These are phyloP conservation scores for Zaprionus kolodkinae DNA, from an alignment of 1,140 invertebrate genomes.

Conservation along the genomic window DNA sequence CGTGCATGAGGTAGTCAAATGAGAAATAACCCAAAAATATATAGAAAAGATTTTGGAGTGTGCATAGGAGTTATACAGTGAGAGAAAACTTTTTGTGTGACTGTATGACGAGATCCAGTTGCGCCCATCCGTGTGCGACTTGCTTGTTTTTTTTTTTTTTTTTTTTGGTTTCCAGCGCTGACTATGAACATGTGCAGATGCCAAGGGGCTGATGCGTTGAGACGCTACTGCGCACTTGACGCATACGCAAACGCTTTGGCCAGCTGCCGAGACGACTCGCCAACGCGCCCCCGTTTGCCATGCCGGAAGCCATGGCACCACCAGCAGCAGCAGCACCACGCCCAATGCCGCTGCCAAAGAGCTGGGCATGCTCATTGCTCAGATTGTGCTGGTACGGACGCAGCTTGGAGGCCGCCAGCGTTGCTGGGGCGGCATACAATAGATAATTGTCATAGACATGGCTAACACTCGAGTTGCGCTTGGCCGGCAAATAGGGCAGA, in stretches of 20 bases:
- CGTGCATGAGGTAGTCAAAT: conserved; percentile 44
- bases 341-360: conserved; percentile 58
- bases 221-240: conserved; percentile 77
- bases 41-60: conserved; percentile 26
- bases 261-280: conserved; percentile 53
- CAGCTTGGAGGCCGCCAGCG: conserved; percentile 44
- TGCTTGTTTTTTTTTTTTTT: conserved; percentile 16
- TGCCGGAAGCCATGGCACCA: neutral
- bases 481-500: conserved; percentile 75
- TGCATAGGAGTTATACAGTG: conserved; percentile 39
- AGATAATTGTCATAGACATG: conserved; percentile 81
- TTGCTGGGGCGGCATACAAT: conserved; percentile 63
- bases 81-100: conserved; percentile 39
- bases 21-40: conserved; percentile 25
- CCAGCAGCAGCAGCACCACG: conserved; percentile 3
- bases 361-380: conserved; percentile 71
- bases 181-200: conserved; percentile 84
- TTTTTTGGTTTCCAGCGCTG: conserved; percentile 64
- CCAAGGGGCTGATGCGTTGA: conserved; percentile 80
- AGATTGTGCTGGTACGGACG: conserved; percentile 72
- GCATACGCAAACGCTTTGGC: conserved; percentile 61
- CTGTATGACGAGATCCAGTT: conserved; percentile 60
- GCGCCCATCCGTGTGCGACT: conserved; percentile 49
- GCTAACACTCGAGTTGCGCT: conserved; percentile 79
- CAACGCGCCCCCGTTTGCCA: conserved; percentile 4